Evolutionary conservation across 1,140 invertebrate genomes (phyloP).

Genomic region (Tachypleus tridentatus): DNA sequence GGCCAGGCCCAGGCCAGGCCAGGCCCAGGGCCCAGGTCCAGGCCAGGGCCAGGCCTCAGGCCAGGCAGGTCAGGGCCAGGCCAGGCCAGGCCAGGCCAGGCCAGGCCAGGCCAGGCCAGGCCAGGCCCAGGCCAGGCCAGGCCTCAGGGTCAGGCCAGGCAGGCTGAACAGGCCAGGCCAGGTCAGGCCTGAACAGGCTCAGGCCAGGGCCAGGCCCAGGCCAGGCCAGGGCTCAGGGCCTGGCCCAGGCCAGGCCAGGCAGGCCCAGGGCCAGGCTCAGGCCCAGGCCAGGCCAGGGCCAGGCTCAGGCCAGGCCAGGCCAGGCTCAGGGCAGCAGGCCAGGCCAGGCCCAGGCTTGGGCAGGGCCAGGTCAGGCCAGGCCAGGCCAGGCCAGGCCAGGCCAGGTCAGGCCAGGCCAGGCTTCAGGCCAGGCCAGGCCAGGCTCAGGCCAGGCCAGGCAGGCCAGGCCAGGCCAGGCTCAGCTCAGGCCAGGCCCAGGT

Average conservation of each 20-base stretch:
- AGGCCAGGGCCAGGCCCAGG: no score
- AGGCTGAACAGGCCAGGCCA: constrained; percentile 23
- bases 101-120: constrained; percentile 23
- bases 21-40: no score
- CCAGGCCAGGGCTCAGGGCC: constrained; percentile 20
- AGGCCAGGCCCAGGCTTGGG: constrained; percentile 25
- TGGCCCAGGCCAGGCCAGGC: constrained; percentile 26
- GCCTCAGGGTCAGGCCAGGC: constrained; percentile 22
- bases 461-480: no score
- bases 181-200: constrained; percentile 26
- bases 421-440: no score
- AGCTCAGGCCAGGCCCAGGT: constrained; percentile 24
- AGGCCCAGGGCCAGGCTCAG: constrained; percentile 15
- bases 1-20: constrained; percentile 26
- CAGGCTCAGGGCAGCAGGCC: constrained; percentile 17
- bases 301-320: constrained; percentile 20
- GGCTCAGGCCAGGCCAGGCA: constrained; percentile 22
- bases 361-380: no score
- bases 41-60: no score
- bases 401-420: constrained; percentile 26
- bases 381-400: constrained; percentile 24
- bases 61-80: no score
- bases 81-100: constrained; percentile 23
- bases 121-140: constrained; percentile 25
- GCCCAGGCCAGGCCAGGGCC: constrained; percentile 14